Base-by-base conservation (phyloP, 2,797 vertebrate species). In the Gorsachius magnificus region DNA sequence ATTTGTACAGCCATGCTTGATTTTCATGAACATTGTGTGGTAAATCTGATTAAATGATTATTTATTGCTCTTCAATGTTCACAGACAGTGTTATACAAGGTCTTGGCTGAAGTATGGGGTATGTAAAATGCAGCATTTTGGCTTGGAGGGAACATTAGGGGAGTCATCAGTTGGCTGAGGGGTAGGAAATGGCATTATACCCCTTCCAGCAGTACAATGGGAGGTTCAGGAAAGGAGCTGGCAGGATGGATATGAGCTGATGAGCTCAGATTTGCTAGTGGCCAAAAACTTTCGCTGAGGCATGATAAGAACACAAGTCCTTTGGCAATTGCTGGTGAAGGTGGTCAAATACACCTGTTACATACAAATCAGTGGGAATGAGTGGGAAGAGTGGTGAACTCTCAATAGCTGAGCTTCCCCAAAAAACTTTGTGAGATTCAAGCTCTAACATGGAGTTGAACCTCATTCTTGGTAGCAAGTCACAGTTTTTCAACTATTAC, bases 61-160 rank as follows among this genome's bases (percentile, higher is more conserved):
- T 69, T 76, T 76, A 25, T 2, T 36, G 13, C 38, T 83, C 36
- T 64, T 77, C 50, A 19, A 5, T 57, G 43, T 46, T 53, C 19
- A 43, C 24, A 38, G 28, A 19, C 5, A 24, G 8, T 9, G 45
- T 26, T 45, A n/a, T 16, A 41, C 24, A 45, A 31, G 16, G 14
- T 50, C 46, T 65, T 38, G 21, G 22, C 9, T 84, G 64, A 50
- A 78, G 38, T 33, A 54, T 31, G 11, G 8, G 3, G 41, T 51
- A 5, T 19, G 19, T 38, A 53, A 86, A 79, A 75, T 56, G 54
- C 4, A 35, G 11, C 4, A 13, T 46, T 48, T 75, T 63, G 35
- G 15, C 25, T 75, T 3, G 2, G 9, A 0, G 6, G 16, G 3
- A 46, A 18, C 29, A 33, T 0, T 11, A 1, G 3, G 12, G 5